Evolutionary conservation across 2,797 vertebrate species (phyloP).

Genomic region (Rhinella marina): DNA sequence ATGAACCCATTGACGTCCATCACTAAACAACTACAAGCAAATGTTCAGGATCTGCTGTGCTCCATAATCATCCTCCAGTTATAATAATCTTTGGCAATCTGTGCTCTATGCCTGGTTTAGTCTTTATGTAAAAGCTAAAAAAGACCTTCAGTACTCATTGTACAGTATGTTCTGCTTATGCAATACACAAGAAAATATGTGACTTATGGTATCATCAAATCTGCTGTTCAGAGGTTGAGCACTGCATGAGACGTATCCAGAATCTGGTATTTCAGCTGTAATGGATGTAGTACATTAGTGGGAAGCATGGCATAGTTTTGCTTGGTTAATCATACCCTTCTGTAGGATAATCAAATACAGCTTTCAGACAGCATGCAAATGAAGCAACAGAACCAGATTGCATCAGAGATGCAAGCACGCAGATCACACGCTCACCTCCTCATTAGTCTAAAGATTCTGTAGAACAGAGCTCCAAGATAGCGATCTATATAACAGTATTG

Average conservation of each 20-base stretch:
- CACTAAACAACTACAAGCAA: neutral
- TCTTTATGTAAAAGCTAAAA: neutral
- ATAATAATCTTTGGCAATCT: neutral
- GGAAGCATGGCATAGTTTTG: conserved; percentile 31
- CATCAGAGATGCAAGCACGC: neutral
- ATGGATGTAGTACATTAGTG: conserved; percentile 42
- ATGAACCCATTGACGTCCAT: neutral
- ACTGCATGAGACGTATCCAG: conserved; percentile 22
- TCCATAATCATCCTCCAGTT: neutral
- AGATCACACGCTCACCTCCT: neutral
- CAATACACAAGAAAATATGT: conserved; percentile 41
- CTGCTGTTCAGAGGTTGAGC: conserved; percentile 42
- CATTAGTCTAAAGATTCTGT: neutral
- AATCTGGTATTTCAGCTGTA: conserved; percentile 39
- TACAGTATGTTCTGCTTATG: neutral
- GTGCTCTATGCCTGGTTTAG: neutral
- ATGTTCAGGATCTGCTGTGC: neutral
- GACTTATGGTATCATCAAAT: conserved; percentile 51
- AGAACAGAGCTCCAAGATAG: neutral
- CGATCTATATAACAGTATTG: neutral
- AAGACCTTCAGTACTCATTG: neutral
- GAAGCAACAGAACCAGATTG: conserved; percentile 17
- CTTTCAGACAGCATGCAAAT: conserved; percentile 41
- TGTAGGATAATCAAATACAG: conserved; percentile 52
- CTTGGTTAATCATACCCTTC: conserved; percentile 51